Percentiles rank a stretch among this genome's conserved stretches.
These are phyloP conservation scores for Anthopleura sola DNA, from an alignment of 64 coral and sea anemone genomes.

Conservation along the genomic window DNA sequence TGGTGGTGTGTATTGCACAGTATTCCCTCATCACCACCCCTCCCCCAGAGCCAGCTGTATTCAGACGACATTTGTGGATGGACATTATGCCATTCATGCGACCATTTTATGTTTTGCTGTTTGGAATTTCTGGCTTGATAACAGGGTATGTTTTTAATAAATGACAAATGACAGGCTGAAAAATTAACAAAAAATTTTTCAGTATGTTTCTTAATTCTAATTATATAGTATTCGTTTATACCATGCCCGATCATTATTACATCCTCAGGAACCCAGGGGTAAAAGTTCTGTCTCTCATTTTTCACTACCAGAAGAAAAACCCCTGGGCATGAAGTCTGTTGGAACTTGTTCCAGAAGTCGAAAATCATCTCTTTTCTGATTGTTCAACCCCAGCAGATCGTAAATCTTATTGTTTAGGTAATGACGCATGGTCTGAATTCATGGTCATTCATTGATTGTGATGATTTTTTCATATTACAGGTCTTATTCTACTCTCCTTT, in stretches of 20 bases:
- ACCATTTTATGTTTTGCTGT: slow-evolving; percentile 76
- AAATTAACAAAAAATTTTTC: too few relatives aligned
- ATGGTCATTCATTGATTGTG: background rate
- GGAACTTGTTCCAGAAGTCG: background rate
- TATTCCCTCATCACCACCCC: slow-evolving; percentile 71
- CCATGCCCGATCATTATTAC: background rate
- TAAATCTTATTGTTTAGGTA: too few relatives aligned
- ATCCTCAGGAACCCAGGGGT: too few relatives aligned
- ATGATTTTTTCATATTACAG: background rate
- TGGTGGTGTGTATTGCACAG: slow-evolving; percentile 72
- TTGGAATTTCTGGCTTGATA: slow-evolving; percentile 71
- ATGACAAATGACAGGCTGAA: background rate
- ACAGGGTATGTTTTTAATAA: slow-evolving; percentile 43
- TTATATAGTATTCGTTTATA: too few relatives aligned
- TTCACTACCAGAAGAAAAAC: too few relatives aligned
- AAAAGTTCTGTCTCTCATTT: too few relatives aligned
- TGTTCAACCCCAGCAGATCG: too few relatives aligned
- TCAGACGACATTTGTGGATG: slow-evolving; percentile 48
- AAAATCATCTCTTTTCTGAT: too few relatives aligned
- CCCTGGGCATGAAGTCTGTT: too few relatives aligned
- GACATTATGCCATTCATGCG: slow-evolving; percentile 78
- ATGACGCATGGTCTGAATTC: too few relatives aligned
- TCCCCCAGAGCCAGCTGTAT: slow-evolving; percentile 76
- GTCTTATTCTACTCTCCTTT: slow-evolving; percentile 52
- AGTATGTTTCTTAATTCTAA: too few relatives aligned